phyloP scores from a whole-genome alignment of 2,113 vertebrate species.

The Porphyrio hochstetteri region DNA sequence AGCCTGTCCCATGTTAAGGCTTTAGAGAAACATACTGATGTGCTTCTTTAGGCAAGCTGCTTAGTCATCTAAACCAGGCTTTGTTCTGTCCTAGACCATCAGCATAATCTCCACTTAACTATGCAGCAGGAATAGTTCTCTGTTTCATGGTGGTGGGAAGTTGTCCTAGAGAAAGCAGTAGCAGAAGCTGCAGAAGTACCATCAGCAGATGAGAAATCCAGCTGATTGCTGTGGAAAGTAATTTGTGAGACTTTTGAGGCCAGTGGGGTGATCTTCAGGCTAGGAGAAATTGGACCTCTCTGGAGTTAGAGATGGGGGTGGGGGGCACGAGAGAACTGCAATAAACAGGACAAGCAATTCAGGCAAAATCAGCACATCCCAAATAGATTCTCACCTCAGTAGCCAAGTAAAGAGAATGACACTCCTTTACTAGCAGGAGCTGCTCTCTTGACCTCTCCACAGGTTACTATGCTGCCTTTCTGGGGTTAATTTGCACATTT shows the following conservation, averaged over 20 bases:
- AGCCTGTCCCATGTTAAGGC: not conserved
- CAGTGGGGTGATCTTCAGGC: not conserved
- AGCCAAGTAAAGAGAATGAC: conserved; percentile 42
- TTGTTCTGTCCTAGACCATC: not conserved
- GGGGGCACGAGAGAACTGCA: not conserved
- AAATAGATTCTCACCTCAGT: conserved; percentile 55
- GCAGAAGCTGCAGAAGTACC: not conserved
- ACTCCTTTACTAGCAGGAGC: conserved; percentile 51
- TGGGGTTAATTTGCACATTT: conserved; percentile 62
- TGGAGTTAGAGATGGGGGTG: not conserved
- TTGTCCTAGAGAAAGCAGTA: not conserved
- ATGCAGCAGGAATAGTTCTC: not conserved
- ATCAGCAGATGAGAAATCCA: not conserved
- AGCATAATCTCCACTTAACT: not conserved
- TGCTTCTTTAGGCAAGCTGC: not conserved
- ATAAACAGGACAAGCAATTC: conserved; percentile 3
- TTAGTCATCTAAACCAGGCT: not conserved
- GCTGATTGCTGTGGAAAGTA: not conserved
- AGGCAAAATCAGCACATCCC: conserved; percentile 61
- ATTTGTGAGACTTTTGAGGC: not conserved
- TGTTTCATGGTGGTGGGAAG: not conserved
- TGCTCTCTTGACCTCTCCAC: conserved; percentile 21
- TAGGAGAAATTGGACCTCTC: not conserved
- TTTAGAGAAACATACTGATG: not conserved
- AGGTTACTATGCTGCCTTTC: conserved; percentile 60